Conservation (phyloP, 2,113 vertebrate species). For the Centropus unirufus region DNA sequence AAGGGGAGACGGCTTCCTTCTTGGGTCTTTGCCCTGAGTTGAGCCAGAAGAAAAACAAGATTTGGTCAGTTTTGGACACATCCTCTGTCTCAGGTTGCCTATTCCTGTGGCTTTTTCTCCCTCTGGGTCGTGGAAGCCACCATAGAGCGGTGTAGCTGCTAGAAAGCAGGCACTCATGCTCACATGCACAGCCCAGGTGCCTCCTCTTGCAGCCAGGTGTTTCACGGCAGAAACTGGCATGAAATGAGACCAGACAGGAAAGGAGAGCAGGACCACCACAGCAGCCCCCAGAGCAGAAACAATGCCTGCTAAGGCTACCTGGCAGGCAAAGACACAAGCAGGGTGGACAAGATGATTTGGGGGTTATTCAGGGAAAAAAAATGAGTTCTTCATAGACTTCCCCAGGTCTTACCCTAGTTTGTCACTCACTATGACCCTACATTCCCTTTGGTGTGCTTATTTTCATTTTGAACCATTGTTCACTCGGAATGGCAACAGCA, state of each 20-base stretch:
- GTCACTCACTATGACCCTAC: neutral
- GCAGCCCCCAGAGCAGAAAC: neutral
- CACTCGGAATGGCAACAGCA: neutral
- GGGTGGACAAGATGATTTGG: neutral
- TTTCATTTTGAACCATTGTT: neutral
- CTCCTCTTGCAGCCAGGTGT: neutral
- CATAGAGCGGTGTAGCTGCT: neutral
- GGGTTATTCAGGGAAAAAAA: neutral
- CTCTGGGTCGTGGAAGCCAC: neutral
- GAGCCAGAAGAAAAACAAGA: neutral
- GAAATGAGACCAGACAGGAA: neutral
- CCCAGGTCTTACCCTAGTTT: neutral
- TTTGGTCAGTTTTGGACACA: neutral
- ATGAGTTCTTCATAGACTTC: neutral
- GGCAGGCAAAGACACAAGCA: neutral
- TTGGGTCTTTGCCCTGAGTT: neutral
- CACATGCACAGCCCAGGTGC: fast-evolving
- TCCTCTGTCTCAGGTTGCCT: neutral
- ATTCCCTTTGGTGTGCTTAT: neutral
- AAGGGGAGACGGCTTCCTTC: neutral
- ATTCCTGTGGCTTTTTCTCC: neutral
- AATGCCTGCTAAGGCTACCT: neutral
- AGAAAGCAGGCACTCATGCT: neutral
- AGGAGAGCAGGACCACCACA: neutral
- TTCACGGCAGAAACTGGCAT: neutral